These are phyloP conservation scores for Chironomus riparius DNA, from an alignment of 2,888 invertebrate species.

Conservation along the genomic window DNA sequence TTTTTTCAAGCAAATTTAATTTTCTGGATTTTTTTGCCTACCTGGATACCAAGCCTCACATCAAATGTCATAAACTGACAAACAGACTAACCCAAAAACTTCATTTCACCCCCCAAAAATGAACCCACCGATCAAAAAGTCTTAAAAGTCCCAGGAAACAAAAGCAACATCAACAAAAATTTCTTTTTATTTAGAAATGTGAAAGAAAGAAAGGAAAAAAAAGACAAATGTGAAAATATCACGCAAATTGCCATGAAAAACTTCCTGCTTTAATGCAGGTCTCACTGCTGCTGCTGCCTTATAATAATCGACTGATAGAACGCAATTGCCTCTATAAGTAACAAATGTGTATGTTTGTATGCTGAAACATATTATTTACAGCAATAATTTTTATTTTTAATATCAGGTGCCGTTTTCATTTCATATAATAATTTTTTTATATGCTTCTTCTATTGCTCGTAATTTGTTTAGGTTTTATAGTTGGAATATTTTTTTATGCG, in stretches of 20 bases:
- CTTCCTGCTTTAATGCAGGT: not conserved
- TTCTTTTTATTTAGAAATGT: too few species aligned
- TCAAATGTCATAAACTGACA: too few species aligned
- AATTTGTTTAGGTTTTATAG: not conserved
- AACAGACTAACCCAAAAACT: too few species aligned
- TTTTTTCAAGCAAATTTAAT: too few species aligned
- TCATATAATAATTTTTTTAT: not conserved
- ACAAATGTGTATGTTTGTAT: not conserved
- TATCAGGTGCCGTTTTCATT: slow-evolving; percentile 3
- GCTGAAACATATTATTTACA: slow-evolving; percentile 24
- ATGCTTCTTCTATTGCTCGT: not conserved
- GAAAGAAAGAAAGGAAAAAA: not conserved
- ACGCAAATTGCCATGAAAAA: slow-evolving; percentile 19
- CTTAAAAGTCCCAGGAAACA: too few species aligned
- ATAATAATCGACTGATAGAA: slow-evolving; percentile 16
- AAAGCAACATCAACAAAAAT: too few species aligned
- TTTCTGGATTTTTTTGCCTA: too few species aligned
- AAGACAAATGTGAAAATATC: slow-evolving; percentile 26
- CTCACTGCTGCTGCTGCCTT: not conserved
- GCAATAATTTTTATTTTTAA: slow-evolving; percentile 11
- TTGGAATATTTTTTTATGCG: not conserved
- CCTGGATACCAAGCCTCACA: too few species aligned
- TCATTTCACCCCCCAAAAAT: too few species aligned
- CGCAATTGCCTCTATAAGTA: slow-evolving; percentile 6
- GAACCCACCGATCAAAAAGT: too few species aligned